Evolutionary conservation across 2,797 vertebrate genomes (phyloP).

Genomic region (Apogon talboti): DNA sequence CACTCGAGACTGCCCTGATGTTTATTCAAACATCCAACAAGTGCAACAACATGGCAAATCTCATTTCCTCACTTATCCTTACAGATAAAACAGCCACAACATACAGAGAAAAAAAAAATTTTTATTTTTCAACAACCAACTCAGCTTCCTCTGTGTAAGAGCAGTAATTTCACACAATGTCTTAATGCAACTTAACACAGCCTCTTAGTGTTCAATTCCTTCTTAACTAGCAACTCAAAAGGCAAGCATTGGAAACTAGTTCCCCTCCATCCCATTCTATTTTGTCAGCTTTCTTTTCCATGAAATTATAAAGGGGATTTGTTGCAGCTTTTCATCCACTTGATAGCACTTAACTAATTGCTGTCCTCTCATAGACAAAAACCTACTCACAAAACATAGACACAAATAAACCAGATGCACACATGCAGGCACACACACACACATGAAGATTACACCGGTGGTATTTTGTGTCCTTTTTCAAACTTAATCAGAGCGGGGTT

Average conservation of each 20-base stretch:
- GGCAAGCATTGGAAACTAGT: slow-evolving; percentile 72
- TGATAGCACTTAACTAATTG: slow-evolving; percentile 86
- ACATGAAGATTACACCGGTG: slow-evolving; percentile 31
- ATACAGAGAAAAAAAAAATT: slow-evolving; percentile 3
- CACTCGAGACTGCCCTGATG: slow-evolving; percentile 75
- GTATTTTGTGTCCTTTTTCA: slow-evolving; percentile 47
- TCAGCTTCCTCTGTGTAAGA: background rate
- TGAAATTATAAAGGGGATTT: slow-evolving; percentile 81
- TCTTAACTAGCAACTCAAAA: slow-evolving; percentile 67
- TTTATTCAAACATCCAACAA: slow-evolving; percentile 77
- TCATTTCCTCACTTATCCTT: slow-evolving; percentile 44
- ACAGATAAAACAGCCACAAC: slow-evolving; percentile 26
- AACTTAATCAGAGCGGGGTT: slow-evolving; percentile 43
- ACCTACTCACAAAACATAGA: slow-evolving; percentile 55
- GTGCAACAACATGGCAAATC: slow-evolving; percentile 64
- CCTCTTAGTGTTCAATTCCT: slow-evolving; percentile 69
- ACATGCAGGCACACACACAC: slow-evolving; percentile 18
- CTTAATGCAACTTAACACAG: slow-evolving; percentile 41
- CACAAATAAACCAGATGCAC: slow-evolving; percentile 52
- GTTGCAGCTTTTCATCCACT: slow-evolving; percentile 85
- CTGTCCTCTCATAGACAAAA: slow-evolving; percentile 70
- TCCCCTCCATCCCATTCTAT: slow-evolving; percentile 72
- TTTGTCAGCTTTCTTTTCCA: slow-evolving; percentile 79
- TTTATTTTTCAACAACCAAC: background rate
- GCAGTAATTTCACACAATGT: background rate